A percentile compares a stretch with the other conserved stretches of the same genome.
Conservation (phyloP, 2,888 invertebrate species). For the Oconnorella tubifera region DNA sequence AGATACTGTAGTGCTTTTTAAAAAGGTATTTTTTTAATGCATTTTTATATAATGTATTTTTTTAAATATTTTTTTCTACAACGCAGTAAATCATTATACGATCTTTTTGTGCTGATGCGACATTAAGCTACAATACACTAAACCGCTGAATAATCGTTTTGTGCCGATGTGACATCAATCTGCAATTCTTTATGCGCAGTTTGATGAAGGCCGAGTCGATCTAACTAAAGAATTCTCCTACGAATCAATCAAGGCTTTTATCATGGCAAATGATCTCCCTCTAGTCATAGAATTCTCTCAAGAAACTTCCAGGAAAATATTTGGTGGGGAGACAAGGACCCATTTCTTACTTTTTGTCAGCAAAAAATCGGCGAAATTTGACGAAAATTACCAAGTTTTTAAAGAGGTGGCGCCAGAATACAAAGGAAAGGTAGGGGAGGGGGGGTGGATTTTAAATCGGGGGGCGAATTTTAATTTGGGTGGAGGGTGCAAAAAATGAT, state of each 20-base stretch:
- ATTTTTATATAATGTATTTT: not conserved
- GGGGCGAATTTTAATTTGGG: not conserved
- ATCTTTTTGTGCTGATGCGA: too few relatives aligned
- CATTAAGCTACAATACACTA: too few relatives aligned
- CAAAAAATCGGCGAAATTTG: conserved; percentile 70
- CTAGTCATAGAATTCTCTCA: conserved; percentile 93
- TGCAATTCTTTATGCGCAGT: too few relatives aligned
- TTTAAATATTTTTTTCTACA: not conserved
- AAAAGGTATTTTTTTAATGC: conserved; percentile 65
- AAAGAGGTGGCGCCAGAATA: conserved; percentile 80
- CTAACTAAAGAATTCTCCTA: conserved; percentile 61
- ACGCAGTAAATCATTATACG: too few relatives aligned
- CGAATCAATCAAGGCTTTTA: conserved; percentile 75
- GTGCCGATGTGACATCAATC: too few relatives aligned
- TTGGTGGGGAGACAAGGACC: conserved; percentile 94
- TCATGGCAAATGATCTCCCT: conserved; percentile 78
- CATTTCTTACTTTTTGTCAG: conserved; percentile 93
- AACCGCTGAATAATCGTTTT: too few relatives aligned
- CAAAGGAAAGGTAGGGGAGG: conserved; percentile 79
- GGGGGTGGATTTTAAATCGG: too few relatives aligned
- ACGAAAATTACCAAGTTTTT: conserved; percentile 73
- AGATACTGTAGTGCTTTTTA: conserved; percentile 81
- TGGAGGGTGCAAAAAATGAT: conserved; percentile 3
- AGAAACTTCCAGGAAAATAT: conserved; percentile 95
- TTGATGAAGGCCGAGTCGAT: conserved; percentile 54